Conservation (phyloP, 2,888 invertebrate genomes). For the Cyrtodaria siliqua region DNA sequence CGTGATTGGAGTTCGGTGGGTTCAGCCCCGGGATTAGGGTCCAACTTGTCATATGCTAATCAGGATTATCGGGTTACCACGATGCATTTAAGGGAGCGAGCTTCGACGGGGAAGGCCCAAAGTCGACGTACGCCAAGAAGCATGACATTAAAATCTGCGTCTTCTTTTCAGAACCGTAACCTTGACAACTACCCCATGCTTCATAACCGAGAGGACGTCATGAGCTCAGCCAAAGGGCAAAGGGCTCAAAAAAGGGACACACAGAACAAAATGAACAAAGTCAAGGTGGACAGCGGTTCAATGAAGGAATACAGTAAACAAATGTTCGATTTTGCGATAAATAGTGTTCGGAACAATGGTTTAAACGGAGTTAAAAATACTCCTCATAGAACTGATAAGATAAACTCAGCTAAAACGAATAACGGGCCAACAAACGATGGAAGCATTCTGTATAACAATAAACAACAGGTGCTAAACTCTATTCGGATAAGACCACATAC, state of each 20-base stretch:
- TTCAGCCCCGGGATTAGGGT: no score
- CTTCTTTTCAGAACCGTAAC: slow-evolving; percentile 70
- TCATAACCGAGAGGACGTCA: slow-evolving; percentile 58
- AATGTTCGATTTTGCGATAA: slow-evolving; percentile 71
- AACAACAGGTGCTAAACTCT: slow-evolving; percentile 65
- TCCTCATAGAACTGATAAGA: no score
- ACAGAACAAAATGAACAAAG: slow-evolving; percentile 45
- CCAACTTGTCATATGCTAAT: background rate
- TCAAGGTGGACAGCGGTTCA: slow-evolving; percentile 65
- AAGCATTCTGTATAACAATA: slow-evolving; percentile 69
- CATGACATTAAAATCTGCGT: slow-evolving; percentile 40
- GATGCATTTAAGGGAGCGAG: slow-evolving; percentile 55
- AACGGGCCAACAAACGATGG: slow-evolving; percentile 68
- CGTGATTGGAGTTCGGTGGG: no score
- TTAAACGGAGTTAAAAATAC: background rate
- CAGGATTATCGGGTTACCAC: slow-evolving; percentile 56
- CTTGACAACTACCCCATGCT: slow-evolving; percentile 75
- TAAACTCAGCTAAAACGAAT: background rate
- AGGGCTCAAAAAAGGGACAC: slow-evolving; percentile 43
- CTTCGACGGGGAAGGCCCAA: slow-evolving; percentile 47
- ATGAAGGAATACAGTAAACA: slow-evolving; percentile 69
- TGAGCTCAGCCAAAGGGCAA: slow-evolving; percentile 58
- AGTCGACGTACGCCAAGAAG: slow-evolving; percentile 23
- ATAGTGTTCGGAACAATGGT: slow-evolving; percentile 20
- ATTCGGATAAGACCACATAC: slow-evolving; percentile 70